phyloP scores from a whole-genome alignment of 2,113 vertebrate genomes.

The Osmerus mordax region DNA sequence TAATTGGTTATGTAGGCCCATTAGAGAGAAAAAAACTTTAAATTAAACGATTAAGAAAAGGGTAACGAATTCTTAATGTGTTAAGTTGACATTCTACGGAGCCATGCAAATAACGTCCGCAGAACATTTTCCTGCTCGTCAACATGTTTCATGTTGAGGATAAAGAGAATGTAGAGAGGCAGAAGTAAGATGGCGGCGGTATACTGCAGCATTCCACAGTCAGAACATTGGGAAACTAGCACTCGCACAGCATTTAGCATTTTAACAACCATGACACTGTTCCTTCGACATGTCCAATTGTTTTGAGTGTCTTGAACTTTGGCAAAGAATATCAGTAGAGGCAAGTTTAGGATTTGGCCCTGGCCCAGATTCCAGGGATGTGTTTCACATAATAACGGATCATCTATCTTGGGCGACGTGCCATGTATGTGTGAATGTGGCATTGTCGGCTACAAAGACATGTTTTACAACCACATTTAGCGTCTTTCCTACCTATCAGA shows the following conservation, averaged over 20 bases:
- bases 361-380: too few species aligned
- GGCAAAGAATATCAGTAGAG: background rate
- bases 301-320: background rate
- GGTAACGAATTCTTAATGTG: too few species aligned
- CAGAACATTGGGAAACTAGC: conserved; percentile 19
- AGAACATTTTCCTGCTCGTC: conserved; percentile 1
- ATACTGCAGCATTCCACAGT: conserved; percentile 81
- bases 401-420: conserved; percentile 25
- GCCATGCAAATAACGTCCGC: background rate
- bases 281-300: background rate
- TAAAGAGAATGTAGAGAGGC: conserved; percentile 61
- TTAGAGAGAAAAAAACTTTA: too few species aligned
- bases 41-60: too few species aligned
- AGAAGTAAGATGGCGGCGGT: conserved; percentile 92
- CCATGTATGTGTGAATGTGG: conserved; percentile 2
- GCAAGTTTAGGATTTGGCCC: background rate
- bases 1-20: too few species aligned
- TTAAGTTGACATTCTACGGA: background rate
- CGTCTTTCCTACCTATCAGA: background rate
- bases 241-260: background rate
- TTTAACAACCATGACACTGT: background rate
- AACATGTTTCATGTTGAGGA: conserved; percentile 48
- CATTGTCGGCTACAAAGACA: background rate
- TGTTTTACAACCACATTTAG: background rate
- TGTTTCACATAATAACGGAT: conserved; percentile 20